Evolutionary conservation across 2,888 invertebrate species (phyloP), one percentile per base, ranked within the genome.

Genomic region (Tachina grossa): DNA sequence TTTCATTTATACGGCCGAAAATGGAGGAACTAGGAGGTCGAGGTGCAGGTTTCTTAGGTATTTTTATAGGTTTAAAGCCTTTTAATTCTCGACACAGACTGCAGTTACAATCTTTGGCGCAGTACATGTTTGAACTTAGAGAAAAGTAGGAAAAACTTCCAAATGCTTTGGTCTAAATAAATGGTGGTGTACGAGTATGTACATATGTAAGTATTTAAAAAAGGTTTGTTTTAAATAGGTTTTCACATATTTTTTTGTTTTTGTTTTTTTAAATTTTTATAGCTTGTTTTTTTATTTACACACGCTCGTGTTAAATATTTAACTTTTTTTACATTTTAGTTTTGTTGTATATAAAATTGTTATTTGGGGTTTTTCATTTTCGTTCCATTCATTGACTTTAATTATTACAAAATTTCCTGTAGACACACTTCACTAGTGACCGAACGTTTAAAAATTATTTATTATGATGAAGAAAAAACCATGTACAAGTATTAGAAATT

Each of bases 21-120:
- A 91, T 87, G n/a, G 91, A 90, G 51, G 88, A 88, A 61, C 87
- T 78, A 8, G 90, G 88, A 13, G 91, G 88, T 8, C 87, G 88
- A 75, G 78, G 87, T 93, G 89, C 90, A 93, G 94, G 80, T 43
- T 87, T 87, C 19, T 89, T 89, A 93, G 94, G 72, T 43, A 84
- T 80, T 69, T 88, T 89, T 47, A 82, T 79, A 13, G 94, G 94
- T 87, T 94, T 94, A 91, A 94, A 95, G 88, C 94, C 94, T 89
- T 94, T 95, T 89, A 96, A 93, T 92, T 96, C 96, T 87, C 95
- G 94, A 92, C 96, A 96, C 90, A 96, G 94, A 90, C 95, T 94
- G 93, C 96, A 96, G 89, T 94, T 94, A 92, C 96, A 96, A 89
- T 96, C 95, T 93, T 95, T 94, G 89, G 94, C 94, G 93, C 96